Evolutionary conservation across 2,888 invertebrate species (phyloP).

Genomic region (Caenorhabditis zanzibari): DNA sequence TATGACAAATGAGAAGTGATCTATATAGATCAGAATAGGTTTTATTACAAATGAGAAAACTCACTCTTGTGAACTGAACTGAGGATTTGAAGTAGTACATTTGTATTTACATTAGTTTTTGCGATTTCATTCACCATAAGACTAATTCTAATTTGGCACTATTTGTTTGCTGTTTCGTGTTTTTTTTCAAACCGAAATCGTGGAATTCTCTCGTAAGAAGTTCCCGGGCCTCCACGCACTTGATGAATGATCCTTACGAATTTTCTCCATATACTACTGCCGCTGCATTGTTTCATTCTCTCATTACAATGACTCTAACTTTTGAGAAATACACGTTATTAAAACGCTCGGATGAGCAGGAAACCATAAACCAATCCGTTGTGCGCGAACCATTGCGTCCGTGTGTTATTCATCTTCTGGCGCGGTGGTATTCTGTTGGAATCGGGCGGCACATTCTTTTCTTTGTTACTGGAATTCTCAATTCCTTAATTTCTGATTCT

Average conservation of each 20-base stretch:
- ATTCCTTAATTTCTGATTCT: slow-evolving; percentile 28
- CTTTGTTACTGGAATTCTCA: slow-evolving; percentile 9
- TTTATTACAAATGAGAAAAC: not conserved
- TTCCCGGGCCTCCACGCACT: slow-evolving; percentile 32
- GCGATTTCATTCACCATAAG: not conserved
- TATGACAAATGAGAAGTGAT: not conserved
- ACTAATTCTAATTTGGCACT: slow-evolving; percentile 4
- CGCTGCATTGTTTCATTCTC: slow-evolving; percentile 46
- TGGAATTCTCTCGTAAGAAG: not conserved
- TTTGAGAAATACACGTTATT: slow-evolving; percentile 36
- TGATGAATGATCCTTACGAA: slow-evolving; percentile 55
- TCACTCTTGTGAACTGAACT: slow-evolving; percentile 1
- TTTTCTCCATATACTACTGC: not conserved
- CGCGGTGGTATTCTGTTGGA: slow-evolving; percentile 31
- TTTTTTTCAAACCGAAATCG: slow-evolving; percentile 4
- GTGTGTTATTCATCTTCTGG: slow-evolving; percentile 30
- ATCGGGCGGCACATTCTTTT: slow-evolving; percentile 1
- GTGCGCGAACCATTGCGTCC: slow-evolving; percentile 11
- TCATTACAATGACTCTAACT: slow-evolving; percentile 50
- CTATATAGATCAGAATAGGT: not conserved
- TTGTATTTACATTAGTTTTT: not conserved
- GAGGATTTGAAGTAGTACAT: not conserved
- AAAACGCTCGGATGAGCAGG: slow-evolving; percentile 57
- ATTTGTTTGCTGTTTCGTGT: slow-evolving; percentile 29
- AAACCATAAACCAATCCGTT: slow-evolving; percentile 53